Evolutionary conservation across 2,797 vertebrate genomes (phyloP).

Genomic region (Morus bassanus): DNA sequence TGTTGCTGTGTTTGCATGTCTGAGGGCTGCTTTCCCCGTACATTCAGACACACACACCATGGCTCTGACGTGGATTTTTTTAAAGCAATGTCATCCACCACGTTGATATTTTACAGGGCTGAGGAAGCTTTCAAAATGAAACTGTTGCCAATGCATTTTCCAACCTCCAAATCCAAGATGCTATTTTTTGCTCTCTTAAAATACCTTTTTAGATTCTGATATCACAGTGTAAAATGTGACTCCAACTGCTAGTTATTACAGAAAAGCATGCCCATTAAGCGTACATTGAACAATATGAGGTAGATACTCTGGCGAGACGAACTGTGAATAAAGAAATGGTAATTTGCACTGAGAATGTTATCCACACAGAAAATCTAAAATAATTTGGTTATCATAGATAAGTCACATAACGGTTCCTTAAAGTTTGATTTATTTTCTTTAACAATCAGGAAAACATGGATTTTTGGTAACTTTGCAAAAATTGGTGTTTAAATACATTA

Average conservation of each 20-base stretch:
- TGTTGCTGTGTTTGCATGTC: neutral
- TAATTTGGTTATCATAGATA: neutral
- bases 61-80: neutral
- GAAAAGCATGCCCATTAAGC: neutral
- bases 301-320: neutral
- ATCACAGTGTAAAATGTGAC: neutral
- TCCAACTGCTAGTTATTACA: neutral
- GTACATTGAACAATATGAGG: neutral
- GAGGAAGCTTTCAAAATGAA: neutral
- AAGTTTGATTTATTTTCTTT: neutral
- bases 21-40: neutral
- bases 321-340: neutral
- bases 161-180: neutral
- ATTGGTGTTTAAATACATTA: neutral
- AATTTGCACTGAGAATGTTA: neutral
- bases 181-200: neutral
- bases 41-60: neutral
- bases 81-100: neutral
- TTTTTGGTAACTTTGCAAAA: neutral
- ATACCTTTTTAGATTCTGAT: neutral
- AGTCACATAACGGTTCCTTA: neutral
- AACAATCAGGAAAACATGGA: neutral
- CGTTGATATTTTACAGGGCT: neutral
- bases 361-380: neutral
- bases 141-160: neutral